Evolutionary conservation across 2,888 invertebrate species (phyloP), one percentile per base, ranked within the genome.

Genomic region (Salpingus planirostris): DNA sequence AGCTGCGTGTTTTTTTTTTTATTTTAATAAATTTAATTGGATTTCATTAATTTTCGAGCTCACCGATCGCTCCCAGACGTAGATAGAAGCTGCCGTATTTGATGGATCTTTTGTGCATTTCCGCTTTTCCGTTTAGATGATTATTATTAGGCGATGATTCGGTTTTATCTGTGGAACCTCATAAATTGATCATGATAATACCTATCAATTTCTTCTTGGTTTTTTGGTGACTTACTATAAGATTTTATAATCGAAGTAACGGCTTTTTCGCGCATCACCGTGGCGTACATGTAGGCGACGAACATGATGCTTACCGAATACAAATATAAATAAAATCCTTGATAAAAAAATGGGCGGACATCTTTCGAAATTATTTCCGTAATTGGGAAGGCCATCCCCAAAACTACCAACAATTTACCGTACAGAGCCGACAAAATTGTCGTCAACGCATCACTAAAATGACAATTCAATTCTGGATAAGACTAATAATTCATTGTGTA

Each of bases 31-130:
- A 34, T 31, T 31, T 27, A 36, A 36, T 35, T 35, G 27, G n/a
- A n/a, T n/a, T n/a, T n/a, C n/a, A n/a, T n/a, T n/a, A n/a, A n/a
- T n/a, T n/a, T n/a, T n/a, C n/a, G n/a, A n/a, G n/a, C n/a, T n/a
- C n/a, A 80, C 83, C 81, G 46, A 84, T 80, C 31, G 88, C 88
- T 29, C 89, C 89, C 21, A 89, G 75, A 47, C 88, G 72, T 30
- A 90, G 70, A 65, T 89, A 90, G 63, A 90, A 89, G 63, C 87
- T 88, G 29, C 88, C 89, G 57, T 86, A 87, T 27, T 36, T 35
- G 10, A 15, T 27, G 38, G 42, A 29, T 31, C 24, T 27, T n/a
- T n/a, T n/a, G n/a, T n/a, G n/a, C n/a, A n/a, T n/a, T n/a, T n/a
- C n/a, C n/a, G n/a, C n/a, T n/a, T n/a, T n/a, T n/a, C n/a, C n/a